Base-by-base conservation (phyloP, 2,113 vertebrate species). In the Coracopsis vasa region DNA sequence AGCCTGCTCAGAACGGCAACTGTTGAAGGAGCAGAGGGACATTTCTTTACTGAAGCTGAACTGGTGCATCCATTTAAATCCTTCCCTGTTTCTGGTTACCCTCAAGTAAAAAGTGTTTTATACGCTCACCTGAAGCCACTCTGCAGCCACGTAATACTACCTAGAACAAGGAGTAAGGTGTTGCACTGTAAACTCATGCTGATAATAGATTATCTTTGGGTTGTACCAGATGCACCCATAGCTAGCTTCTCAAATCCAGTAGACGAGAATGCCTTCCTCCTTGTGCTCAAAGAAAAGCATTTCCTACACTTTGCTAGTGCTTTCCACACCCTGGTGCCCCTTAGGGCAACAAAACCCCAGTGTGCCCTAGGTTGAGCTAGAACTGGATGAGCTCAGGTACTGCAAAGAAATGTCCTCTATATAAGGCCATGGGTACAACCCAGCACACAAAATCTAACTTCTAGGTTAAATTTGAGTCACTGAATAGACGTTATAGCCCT, bases 11-110 rank as follows among this genome's bases (percentile, higher is more conserved):
- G 62, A 91, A 72, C n/a, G 53, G 8, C 41, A 91, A 50, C 54
- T 58, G 24, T 54, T 90, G 0, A 1, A 89, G 54, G 60, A 92
- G 31, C 17, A 62, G 39, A 77, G 23, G 45, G 25, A 58, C 23
- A 16, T 6, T 21, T 95, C 71, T 73, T 69, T 37, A 58, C 6
- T 48, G 45, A 90, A 85, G 23, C 12, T 3, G 6, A 21, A 11
- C 61, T 0, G 0, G 31, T 0, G 0, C 33, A 85, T 39, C 70
- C 21, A 50, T 86, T 69, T 77, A 82, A 80, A 92, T 58, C 23
- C 31, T 65, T 72, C 35, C 48, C 42, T 50, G 15, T 65, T 69
- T 42, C 79, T 82, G 67, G 25, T 54, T 58, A 83, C 23, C 29
- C 20, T 88, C 16, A 80, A 60, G 41, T 21, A 77, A 29, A 58